Base-by-base conservation (phyloP, 2,113 vertebrate genomes). In the Phalacrocorax aristotelis region DNA sequence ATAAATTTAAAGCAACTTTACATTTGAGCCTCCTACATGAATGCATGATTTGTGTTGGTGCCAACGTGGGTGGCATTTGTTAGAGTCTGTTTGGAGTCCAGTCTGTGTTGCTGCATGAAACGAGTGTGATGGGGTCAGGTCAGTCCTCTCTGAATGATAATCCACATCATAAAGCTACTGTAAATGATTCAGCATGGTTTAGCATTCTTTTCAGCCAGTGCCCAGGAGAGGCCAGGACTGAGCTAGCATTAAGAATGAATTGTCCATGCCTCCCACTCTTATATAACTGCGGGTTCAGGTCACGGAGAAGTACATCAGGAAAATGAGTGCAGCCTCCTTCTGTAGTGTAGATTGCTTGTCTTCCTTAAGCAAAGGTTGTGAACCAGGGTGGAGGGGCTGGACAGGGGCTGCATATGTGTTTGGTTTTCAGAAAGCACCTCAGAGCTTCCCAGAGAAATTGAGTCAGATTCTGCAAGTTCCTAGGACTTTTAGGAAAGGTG, bases 171-270 rank as follows among this genome's bases (percentile, higher is more conserved):
- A 95, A 96, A 97, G 89, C 76, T 71, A 70, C 94, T 79, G 77
- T 92, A 83, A 94, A 85, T 94, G 95, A 96, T 92, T 97, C 95
- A 95, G 52, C 81, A 60, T 70, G 71, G 79, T 89, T 97, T 95
- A 80, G 71, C 96, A 95, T 97, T 96, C 94, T 97, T 97, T 96
- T 97, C 98, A 77, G 94, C 88, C 88, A 93, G 79, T 94, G 96
- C 96, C 97, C 97, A 97, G 93, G 97, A 97, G 96, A 96, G 97
- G 96, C 97, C 94, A 86, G 95, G 92, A 84, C 93, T 91, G 96
- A 98, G 95, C 96, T 91, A 96, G 93, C 86, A 58, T 52, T 83
- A 87, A 83, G 90, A 77, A 55, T 76, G 91, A 96, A 88, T 94
- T 89, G 93, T 81, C 61, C 83, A 61, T 89, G 89, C 93, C 95